Base-by-base conservation (phyloP, 1,140 invertebrate genomes). In the Drosophila micromelanica region DNA sequence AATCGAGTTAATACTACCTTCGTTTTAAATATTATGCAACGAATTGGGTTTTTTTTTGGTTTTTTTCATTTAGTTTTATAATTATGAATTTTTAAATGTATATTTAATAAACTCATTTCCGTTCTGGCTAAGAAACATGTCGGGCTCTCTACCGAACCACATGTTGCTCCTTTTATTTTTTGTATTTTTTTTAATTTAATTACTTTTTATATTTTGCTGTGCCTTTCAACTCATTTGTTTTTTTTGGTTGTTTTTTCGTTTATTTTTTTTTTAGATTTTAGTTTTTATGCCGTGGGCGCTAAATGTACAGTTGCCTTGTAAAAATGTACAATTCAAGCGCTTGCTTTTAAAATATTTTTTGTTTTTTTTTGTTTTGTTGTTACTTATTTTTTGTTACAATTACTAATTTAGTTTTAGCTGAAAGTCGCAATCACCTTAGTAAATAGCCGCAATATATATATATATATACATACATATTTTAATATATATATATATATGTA, bases 1-100 rank as follows among this genome's bases (percentile, higher is more conserved):
- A 91, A 91, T 91, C 90, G 85, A 91, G 89, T 91, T 89, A 90
- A 90, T 90, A 86, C 86, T 90, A 86, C 86, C 86, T 86, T 85
- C 86, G 86, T 86, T 90, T 90, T 90, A 90, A 86, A 90, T 90
- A 86, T 86, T 86, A 90, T 90, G 85, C 80, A 90, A 90, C 85
- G 85, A 90, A 85, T 90, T 82, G 70, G 76, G 75, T 84, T 82
- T 59, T 62, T 59, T 17, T 17, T n/a, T n/a, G n/a, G n/a, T n/a
- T 12, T 42, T 43, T 46, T 80, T 46, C 45, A 17, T 59, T 60
- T 32, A 9, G 7, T 60, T 43, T 68, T 72, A 45, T 69, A 38
- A 85, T 85, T 76, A 85, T 84, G 80, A 85, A 76, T 86, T 82
- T 82, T 86, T 86, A 78, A 86, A 86, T 86, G 67, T 87, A 87